phyloP scores from a whole-genome alignment of 2,888 invertebrate species.

The Apodemia duryi region DNA sequence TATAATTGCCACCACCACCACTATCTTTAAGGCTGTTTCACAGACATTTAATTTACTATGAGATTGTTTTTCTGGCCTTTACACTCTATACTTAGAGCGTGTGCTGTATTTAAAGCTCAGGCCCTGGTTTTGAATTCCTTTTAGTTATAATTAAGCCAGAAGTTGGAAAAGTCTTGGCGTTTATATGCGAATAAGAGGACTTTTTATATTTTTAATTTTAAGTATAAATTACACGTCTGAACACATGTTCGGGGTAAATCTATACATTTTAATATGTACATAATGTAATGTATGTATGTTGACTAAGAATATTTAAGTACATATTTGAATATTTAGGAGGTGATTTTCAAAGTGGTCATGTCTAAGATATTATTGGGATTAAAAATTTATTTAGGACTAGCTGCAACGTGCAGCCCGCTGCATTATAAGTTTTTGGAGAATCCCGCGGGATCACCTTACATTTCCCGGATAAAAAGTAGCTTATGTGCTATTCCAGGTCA shows the following conservation, averaged over 20 bases:
- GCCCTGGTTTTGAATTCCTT: neutral
- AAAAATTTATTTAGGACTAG: too few species aligned
- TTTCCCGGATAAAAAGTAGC: too few species aligned
- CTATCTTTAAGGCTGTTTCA: too few species aligned
- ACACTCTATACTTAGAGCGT: neutral
- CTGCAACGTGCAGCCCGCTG: too few species aligned
- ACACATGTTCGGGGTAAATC: neutral
- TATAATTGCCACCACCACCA: too few species aligned
- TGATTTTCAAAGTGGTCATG: neutral
- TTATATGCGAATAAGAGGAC: neutral
- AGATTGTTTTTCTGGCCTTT: too few species aligned
- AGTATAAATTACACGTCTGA: neutral
- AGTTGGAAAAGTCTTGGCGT: neutral
- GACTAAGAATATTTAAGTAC: conserved; percentile 1
- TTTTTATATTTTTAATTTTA: neutral
- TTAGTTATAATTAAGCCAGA: neutral
- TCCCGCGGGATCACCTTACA: too few species aligned
- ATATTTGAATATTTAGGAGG: neutral
- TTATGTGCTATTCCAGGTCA: too few species aligned
- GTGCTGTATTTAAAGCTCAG: neutral
- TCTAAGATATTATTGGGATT: neutral
- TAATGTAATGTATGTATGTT: conserved; percentile 5
- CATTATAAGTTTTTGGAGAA: too few species aligned
- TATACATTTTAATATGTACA: conserved; percentile 3
- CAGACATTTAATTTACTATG: too few species aligned